Conservation (phyloP, 2,888 invertebrate genomes). For the Leptinotarsa tumamoca region DNA sequence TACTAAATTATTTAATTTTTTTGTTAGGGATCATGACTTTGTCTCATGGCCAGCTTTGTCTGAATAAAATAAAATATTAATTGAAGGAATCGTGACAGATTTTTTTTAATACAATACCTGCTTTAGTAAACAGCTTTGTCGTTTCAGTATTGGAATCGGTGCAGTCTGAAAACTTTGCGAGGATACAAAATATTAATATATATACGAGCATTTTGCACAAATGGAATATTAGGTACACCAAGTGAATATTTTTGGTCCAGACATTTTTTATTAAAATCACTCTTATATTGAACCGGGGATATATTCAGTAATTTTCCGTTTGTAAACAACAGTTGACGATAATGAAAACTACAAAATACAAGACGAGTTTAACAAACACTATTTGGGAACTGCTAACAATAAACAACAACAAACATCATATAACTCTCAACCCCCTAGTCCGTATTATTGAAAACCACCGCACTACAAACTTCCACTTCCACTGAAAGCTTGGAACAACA, state of each 20-base stretch:
- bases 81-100: not conserved
- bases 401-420: constrained; percentile 5
- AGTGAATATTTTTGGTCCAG: constrained; percentile 9
- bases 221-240: constrained; percentile 8
- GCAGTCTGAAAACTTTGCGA: not conserved
- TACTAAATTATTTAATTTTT: constrained; percentile 7
- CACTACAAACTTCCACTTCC: constrained; percentile 7
- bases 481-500: constrained; percentile 16
- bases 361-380: not conserved
- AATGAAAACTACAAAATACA: not conserved
- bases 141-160: not conserved
- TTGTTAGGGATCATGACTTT: constrained; percentile 7
- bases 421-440: not conserved
- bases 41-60: constrained; percentile 18
- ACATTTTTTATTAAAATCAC: constrained; percentile 11
- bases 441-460: not conserved
- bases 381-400: not conserved
- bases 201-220: constrained; percentile 5
- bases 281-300: not conserved
- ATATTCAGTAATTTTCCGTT: not conserved
- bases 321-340: not conserved
- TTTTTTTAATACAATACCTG: constrained; percentile 8
- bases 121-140: not conserved
- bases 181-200: not conserved
- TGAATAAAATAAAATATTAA: not conserved